Percentiles rank a stretch among this genome's conserved stretches.
phyloP scores from a whole-genome alignment of 2,888 invertebrate genomes.

The Rambutsinella grinnellia region DNA sequence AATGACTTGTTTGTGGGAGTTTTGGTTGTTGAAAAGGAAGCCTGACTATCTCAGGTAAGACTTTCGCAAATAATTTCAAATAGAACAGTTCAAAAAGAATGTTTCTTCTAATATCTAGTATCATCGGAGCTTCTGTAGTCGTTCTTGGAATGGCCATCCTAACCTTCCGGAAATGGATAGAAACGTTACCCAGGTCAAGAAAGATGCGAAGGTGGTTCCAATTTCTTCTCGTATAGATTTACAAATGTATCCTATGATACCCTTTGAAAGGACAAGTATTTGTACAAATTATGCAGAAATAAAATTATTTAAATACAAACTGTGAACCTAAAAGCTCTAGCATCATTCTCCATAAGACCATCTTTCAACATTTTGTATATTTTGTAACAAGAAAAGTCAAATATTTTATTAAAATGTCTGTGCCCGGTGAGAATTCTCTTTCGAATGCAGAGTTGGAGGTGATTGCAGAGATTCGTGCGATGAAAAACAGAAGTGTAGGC shows the following conservation, averaged over 20 bases:
- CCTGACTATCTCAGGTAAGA: slow-evolving; percentile 32
- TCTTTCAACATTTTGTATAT: no score
- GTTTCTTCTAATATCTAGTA: slow-evolving; percentile 13
- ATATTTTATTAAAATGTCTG: no score
- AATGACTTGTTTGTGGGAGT: slow-evolving; percentile 36
- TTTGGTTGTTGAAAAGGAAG: neutral
- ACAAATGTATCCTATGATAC: slow-evolving; percentile 5
- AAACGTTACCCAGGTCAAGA: neutral
- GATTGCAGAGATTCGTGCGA: no score
- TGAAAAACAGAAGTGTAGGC: no score
- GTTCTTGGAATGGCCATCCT: slow-evolving; percentile 33
- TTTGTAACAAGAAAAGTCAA: no score
- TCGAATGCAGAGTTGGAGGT: no score
- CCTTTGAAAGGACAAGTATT: neutral
- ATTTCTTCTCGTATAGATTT: neutral
- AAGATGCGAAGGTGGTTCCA: neutral
- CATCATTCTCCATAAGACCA: no score
- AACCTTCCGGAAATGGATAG: slow-evolving; percentile 30
- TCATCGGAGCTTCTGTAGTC: slow-evolving; percentile 42
- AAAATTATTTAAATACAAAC: no score
- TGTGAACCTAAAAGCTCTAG: no score
- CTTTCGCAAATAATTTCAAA: neutral
- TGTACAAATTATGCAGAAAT: no score
- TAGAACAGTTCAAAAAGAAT: neutral
- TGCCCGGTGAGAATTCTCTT: no score